Evolutionary conservation across 2,113 vertebrate genomes (phyloP).

Genomic region (Sturnus vulgaris): DNA sequence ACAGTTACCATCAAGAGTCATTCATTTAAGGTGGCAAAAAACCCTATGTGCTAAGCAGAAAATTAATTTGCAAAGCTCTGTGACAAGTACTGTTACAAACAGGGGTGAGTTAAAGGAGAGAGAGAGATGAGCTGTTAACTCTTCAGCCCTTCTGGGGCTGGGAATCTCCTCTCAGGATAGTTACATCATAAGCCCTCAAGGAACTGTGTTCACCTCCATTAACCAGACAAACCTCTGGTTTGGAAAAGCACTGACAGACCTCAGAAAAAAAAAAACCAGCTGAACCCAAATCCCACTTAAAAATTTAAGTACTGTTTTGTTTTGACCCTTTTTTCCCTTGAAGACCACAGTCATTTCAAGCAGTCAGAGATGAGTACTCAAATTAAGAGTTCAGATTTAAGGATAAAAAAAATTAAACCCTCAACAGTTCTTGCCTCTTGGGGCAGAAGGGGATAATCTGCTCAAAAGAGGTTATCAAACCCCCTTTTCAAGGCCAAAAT

Average conservation of each 20-base stretch:
- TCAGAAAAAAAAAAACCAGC: background rate
- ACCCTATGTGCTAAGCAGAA: background rate
- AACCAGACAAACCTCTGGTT: background rate
- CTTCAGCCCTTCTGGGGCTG: background rate
- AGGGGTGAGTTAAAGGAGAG: background rate
- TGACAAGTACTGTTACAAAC: background rate
- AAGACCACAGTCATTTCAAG: background rate
- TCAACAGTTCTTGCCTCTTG: background rate
- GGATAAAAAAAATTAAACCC: background rate
- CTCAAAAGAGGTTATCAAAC: background rate
- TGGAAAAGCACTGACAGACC: background rate
- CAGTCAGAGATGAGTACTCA: background rate
- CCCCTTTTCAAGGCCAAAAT: background rate
- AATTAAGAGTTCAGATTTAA: background rate
- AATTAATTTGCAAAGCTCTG: background rate
- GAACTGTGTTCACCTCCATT: background rate
- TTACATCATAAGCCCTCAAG: background rate
- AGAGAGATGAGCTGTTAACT: background rate
- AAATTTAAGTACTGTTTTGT: background rate
- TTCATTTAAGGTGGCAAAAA: background rate
- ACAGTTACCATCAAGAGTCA: background rate
- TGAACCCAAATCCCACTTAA: background rate
- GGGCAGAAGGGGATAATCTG: background rate
- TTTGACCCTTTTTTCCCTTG: background rate
- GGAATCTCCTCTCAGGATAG: background rate